A percentile compares a stretch with the other conserved stretches of the same genome.
These are phyloP conservation scores for Tetropium fuscum DNA, from an alignment of 2,888 invertebrate species.

Conservation along the genomic window DNA sequence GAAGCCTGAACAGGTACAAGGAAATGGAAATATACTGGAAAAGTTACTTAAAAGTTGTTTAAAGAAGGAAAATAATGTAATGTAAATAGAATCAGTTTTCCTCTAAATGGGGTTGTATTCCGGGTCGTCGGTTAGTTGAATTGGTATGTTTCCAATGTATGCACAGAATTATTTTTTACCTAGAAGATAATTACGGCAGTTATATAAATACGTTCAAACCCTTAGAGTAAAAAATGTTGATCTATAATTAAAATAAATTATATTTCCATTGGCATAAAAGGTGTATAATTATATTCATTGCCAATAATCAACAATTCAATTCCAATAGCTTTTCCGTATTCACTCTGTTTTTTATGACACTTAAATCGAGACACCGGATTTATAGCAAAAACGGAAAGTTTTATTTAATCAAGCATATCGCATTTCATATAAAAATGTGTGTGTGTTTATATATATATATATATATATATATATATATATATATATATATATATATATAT, in stretches of 20 bases:
- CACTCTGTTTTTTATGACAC: no score
- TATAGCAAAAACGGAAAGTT: no score
- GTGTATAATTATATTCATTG: not conserved
- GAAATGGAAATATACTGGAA: constrained; percentile 57
- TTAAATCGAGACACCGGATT: no score
- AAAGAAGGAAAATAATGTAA: constrained; percentile 53
- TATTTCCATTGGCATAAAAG: not conserved
- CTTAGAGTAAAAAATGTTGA: constrained; percentile 27
- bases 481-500: no score
- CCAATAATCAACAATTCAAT: not conserved
- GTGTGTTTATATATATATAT: no score
- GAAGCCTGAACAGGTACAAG: constrained; percentile 43
- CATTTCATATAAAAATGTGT: no score
- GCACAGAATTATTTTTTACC: constrained; percentile 37
- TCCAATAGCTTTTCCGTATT: no score
- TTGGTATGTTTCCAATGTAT: constrained; percentile 47
- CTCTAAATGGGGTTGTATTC: constrained; percentile 52
- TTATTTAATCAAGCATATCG: no score
- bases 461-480: no score
- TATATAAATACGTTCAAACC: not conserved
- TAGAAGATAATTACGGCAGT: constrained; percentile 27
- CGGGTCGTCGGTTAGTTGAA: constrained; percentile 51
- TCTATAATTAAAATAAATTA: constrained; percentile 23
- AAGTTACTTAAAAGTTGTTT: constrained; percentile 48
- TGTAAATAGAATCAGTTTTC: constrained; percentile 59